phyloP scores from a whole-genome alignment of 2,113 vertebrate genomes.

The Microtus oregoni region DNA sequence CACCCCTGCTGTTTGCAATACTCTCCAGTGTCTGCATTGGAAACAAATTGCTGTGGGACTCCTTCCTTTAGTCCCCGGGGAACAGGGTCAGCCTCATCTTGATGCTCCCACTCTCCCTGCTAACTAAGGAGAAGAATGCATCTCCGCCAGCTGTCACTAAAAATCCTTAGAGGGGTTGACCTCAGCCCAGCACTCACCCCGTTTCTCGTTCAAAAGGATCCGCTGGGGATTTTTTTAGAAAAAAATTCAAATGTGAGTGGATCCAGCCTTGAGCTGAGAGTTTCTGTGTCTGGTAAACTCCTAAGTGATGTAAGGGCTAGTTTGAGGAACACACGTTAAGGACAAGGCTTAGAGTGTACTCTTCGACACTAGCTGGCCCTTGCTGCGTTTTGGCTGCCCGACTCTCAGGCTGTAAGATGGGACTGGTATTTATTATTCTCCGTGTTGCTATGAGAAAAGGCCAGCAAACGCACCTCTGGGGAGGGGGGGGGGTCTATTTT shows the following conservation, averaged over 20 bases:
- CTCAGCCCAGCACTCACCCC: neutral
- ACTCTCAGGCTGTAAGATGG: neutral
- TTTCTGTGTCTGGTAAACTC: neutral
- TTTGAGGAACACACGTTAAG: neutral
- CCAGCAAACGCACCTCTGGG: too few species aligned
- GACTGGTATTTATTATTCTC: neutral
- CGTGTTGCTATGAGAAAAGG: neutral
- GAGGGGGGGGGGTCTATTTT: neutral
- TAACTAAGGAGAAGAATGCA: neutral
- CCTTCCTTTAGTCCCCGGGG: neutral
- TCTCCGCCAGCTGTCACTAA: neutral
- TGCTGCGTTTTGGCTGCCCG: neutral
- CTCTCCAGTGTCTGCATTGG: neutral
- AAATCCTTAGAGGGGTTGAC: neutral
- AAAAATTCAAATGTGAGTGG: neutral
- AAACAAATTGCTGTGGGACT: conserved; percentile 5
- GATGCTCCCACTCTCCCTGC: rapidly evolving
- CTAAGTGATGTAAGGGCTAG: neutral
- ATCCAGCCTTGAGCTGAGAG: neutral
- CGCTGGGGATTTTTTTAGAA: neutral
- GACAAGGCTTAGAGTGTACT: neutral
- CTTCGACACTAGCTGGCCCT: neutral
- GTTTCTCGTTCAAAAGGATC: neutral
- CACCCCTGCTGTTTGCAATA: neutral
- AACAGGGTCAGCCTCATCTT: neutral